Evolutionary conservation across 2,888 invertebrate species (phyloP).

Genomic region (Lochmaea capreae): DNA sequence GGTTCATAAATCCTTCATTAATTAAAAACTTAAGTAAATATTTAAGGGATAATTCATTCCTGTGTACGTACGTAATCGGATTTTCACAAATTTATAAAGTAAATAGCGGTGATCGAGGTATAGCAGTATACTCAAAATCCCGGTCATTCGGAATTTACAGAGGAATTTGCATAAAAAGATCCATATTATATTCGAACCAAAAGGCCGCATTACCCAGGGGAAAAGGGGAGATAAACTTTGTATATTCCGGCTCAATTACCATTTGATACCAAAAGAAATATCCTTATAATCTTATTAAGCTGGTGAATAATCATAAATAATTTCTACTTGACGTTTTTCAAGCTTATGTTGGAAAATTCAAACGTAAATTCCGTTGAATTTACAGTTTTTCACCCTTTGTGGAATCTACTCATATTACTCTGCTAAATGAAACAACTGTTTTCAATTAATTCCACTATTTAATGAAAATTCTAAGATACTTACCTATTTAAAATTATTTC

Average conservation of each 20-base stretch:
- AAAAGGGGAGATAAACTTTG: neutral
- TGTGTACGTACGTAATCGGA: neutral
- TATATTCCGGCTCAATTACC: neutral
- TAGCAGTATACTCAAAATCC: conserved; percentile 2
- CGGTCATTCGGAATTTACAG: conserved; percentile 13
- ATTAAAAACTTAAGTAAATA: neutral
- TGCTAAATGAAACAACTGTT: no score
- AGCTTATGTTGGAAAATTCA: no score
- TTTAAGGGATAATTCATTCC: neutral
- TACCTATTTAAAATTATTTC: no score
- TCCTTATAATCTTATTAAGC: neutral
- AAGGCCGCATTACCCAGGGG: neutral
- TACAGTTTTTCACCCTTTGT: no score
- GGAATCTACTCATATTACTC: no score
- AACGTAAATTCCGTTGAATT: no score
- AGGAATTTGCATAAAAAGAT: conserved; percentile 9
- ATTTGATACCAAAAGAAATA: neutral
- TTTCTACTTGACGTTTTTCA: neutral
- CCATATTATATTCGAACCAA: neutral
- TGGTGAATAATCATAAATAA: neutral
- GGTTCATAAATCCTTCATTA: neutral
- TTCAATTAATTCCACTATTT: no score
- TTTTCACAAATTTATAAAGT: neutral
- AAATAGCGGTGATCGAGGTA: conserved; percentile 5
- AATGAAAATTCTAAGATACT: no score